These are phyloP conservation scores for Parnassius smintheus DNA, from an alignment of 2,888 invertebrate genomes.

Conservation along the genomic window DNA sequence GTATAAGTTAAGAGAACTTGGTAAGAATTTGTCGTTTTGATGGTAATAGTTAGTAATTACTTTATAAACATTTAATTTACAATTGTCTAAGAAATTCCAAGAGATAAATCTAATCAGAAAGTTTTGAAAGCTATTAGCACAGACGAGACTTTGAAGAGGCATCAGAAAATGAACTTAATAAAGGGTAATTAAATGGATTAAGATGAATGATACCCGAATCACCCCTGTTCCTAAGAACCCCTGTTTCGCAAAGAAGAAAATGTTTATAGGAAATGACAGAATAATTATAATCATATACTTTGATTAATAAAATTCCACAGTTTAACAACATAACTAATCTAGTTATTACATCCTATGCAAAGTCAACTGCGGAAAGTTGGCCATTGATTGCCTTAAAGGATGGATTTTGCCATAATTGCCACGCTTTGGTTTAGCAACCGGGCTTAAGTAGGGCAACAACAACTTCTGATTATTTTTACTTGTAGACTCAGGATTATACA, in stretches of 20 bases:
- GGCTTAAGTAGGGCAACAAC: too few species aligned
- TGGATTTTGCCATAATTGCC: too few species aligned
- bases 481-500: too few species aligned
- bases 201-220: slow-evolving; percentile 28
- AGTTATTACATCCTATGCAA: too few species aligned
- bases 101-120: slow-evolving; percentile 34
- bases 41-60: slow-evolving; percentile 1
- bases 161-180: slow-evolving; percentile 31
- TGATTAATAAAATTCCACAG: not conserved
- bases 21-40: not conserved
- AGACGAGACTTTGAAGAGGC: slow-evolving; percentile 18
- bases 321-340: too few species aligned
- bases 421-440: too few species aligned
- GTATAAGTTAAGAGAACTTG: not conserved
- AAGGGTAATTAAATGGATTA: slow-evolving; percentile 35
- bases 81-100: slow-evolving; percentile 10
- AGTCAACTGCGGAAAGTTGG: too few species aligned
- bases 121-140: slow-evolving; percentile 27
- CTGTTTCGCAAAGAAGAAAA: too few species aligned
- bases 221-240: slow-evolving; percentile 11
- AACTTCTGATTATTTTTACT: too few species aligned
- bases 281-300: too few species aligned
- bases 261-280: slow-evolving; percentile 6
- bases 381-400: too few species aligned
- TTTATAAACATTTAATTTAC: slow-evolving; percentile 23